Evolutionary conservation across 2,113 vertebrate genomes (phyloP), one percentile per base, ranked within the genome.

Genomic region (Abramis brama): DNA sequence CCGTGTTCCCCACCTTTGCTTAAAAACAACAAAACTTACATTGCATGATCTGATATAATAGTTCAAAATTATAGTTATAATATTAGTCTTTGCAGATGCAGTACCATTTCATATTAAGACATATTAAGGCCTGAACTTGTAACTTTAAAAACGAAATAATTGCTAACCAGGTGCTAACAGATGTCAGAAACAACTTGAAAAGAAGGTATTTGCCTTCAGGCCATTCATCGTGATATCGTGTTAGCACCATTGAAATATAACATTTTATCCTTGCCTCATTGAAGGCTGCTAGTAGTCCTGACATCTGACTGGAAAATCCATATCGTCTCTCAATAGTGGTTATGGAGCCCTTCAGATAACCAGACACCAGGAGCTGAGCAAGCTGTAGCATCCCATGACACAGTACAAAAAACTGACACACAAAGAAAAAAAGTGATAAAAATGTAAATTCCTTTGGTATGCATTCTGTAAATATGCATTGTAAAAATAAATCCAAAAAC

Each of bases 321-420:
- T 97, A 99, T 30, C 97, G 96, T 74, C 91, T 95, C 95, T 99
- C 98, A 0, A 99, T 96, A 23, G 97, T 99, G 33, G 97, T 96
- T 89, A 99, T 97, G 92, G 97, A 97, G 86, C 97, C 97, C 92
- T 97, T 98, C 93, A 99, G 94, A 86, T 97, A 98, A 6, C 97
- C 96, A 0, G 98, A 99, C 19, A 97, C 95, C 93, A 98, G 87
- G 47, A 99, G 95, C 92, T 97, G 97, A 0, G 97, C 85, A 83
- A 99, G 91, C 90, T 98, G 97, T 76, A 99, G 95, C 39, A 97
- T 79, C 25, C 97, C 96, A 3, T 99, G 98, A 86, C 97, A 99
- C 6, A 97, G 82, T 1, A 99, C 94, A 0, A 99, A 99, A 89
- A 98, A 95, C 98, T 99, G 93, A 21, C 78, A 88, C 9, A 83